Base-by-base conservation (phyloP, 2,113 vertebrate species). In the Spilogale gracilis region DNA sequence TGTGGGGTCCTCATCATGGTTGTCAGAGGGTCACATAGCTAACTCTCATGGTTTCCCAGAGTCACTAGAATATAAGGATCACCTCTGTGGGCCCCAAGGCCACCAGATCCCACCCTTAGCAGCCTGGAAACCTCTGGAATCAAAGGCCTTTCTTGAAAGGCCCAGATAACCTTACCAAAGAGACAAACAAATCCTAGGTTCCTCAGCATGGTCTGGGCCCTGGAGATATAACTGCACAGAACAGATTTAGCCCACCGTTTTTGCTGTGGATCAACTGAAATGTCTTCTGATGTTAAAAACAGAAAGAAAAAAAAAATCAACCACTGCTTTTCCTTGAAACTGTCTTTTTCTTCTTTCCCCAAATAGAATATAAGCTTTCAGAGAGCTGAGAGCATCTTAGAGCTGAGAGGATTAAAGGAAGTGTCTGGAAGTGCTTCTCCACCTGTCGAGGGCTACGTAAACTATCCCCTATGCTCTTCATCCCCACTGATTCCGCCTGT, bases 261-360 rank as follows among this genome's bases (percentile, higher is more conserved):
- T 16, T 30, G 58, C 58, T 94, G 3, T 63, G 16, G 69, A 23
- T 63, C 13, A 4, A 43, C 76, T 89, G 56, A 88, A 79, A 69
- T 80, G 16, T 45, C 58, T 86, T 78, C 60, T 67, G 45, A 56
- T 67, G 1, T 67, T 65, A 80, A 87, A 78, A 65, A n/a, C 12
- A 93, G 60, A 50, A 88, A 73, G 86, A 43, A 65, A 76, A 23
- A 71, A 58, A 86, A 60, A 81, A 73, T 14, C 9, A 94, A 83
- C 23, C 6, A 38, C 4, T 30, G 65, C 81, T 80, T 12, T 79
- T 74, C 78, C 94, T 69, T 83, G 89, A 73, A 94, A 80, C 61
- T 48, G n/a, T 14, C 23, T 65, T 84, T 94, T 79, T 38, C 38
- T 45, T 48, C 20, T 83, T 94, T 45, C 43, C 79, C 30, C 32